Base-by-base conservation (phyloP, 2,113 vertebrate genomes). In the Larimichthys crocea region DNA sequence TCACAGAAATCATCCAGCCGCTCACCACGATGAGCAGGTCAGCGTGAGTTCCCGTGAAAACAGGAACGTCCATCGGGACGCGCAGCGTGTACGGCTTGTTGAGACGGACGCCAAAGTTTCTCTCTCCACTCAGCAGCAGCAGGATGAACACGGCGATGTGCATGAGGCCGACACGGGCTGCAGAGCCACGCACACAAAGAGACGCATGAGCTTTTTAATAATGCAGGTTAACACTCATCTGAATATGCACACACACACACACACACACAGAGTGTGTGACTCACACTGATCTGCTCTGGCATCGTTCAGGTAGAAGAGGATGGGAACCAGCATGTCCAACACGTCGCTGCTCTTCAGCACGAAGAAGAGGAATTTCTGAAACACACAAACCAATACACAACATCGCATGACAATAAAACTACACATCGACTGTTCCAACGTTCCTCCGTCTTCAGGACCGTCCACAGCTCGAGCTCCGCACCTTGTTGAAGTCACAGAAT, bases 261-360 rank as follows among this genome's bases (percentile, higher is more conserved):
- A 35, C 35, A 46, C 44, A 46, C 7, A 60, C 31, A 42, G 4
- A 1, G 0, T 5, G 12, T 5, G 12, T 10, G 56, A 92, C 97
- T 97, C 93, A 99, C 98, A 97, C 69, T 99, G 98, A 84, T 99
- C 97, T 0, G 97, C 96, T 76, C 98, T 93, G 84, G 97, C 97
- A 11, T 99, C 97, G 1, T 99, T 99, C 83, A 99, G 96, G 90
- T 97, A 97, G 90, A 95, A 99, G 24, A 99, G 94, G 89, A 99
- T 96, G 35, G 98, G 98, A 67, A 98, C 96, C 93, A 99, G 94
- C 83, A 99, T 92, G 73, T 99, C 98, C 92, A 99, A 76, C 75
- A 99, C 98, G 2, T 99, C 97, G 0, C 98, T 99, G 95, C 98
- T 99, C 95, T 99, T 99, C 92, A 99, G 94, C 63, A 99, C 98